phyloP scores from a whole-genome alignment of 2,113 vertebrate genomes.

The Caloenas nicobarica region DNA sequence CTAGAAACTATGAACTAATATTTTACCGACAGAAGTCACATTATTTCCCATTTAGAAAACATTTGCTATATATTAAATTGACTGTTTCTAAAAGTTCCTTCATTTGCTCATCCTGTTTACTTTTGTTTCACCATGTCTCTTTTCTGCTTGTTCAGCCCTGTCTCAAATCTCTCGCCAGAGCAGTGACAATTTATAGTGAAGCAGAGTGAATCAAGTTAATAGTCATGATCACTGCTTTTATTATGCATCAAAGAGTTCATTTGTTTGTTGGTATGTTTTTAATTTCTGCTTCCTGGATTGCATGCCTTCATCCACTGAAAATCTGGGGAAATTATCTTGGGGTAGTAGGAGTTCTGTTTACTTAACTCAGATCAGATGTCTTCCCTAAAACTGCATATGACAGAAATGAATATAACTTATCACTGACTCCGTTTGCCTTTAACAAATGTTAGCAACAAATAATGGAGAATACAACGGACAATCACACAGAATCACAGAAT shows the following conservation, averaged over 20 bases:
- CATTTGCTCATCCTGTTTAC: background rate
- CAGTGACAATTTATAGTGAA: background rate
- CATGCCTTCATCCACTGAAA: background rate
- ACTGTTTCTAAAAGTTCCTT: background rate
- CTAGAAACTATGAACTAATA: background rate
- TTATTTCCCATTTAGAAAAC: background rate
- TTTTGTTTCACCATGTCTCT: background rate
- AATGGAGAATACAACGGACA: background rate
- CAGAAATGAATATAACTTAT: background rate
- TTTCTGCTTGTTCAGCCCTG: background rate
- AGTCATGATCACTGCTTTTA: background rate
- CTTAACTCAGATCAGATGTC: background rate
- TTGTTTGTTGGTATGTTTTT: no score
- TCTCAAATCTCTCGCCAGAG: constrained; percentile 10
- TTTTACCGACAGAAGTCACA: background rate
- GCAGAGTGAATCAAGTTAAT: constrained; percentile 20
- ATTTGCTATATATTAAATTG: background rate
- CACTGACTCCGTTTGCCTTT: background rate
- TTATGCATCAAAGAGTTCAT: background rate
- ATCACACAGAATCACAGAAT: no score
- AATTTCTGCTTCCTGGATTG: background rate
- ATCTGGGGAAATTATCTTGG: background rate
- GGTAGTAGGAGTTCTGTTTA: background rate
- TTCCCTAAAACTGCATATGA: background rate
- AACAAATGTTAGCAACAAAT: background rate